Base-by-base conservation (phyloP, 2,113 vertebrate species). In the Thryonomys swinderianus region DNA sequence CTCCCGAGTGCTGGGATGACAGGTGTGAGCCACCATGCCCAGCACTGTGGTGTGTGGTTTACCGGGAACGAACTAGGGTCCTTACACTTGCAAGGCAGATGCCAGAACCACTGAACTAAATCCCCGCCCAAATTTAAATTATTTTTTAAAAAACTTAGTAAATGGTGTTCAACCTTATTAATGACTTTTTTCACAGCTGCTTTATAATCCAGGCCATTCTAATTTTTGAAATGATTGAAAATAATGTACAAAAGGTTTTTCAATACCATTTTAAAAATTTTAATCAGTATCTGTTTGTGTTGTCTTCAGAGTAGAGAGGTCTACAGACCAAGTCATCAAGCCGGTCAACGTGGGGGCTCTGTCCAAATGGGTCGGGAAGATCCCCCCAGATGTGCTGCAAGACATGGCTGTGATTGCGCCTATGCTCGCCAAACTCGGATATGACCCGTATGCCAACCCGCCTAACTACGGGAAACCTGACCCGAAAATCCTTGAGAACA, bases 361-460 rank as follows among this genome's bases (percentile, higher is more conserved):
- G 85, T 99, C 99, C 11, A 99, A 99, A 97, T 99, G 99, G 99
- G 99, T 99, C 55, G 99, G 99, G 81, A 99, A 99, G 98, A 99
- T 99, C 82, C 99, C 99, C 0, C 92, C 98, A 1, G 99, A 99
- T 34, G 99, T 99, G 42, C 98, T 99, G 96, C 99, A 99, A 88
- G 99, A 99, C 95, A 99, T 99, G 99, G 98, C 99, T 0, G 98
- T 98, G 95, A 99, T 99, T 16, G 99, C 99, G 21, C 99, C 99
- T 81, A 99, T 99, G 99, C 98, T 99, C 21, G 99, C 99, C 86
- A 98, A 99, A 5, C 98, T 99, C 53, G 99, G 99, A 73, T 99
- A 99, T 0, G 99, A 99, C 95, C 99, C 99, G 0, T 99, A 99
- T 3, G 99, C 99, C 97, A 99, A 99, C 84, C 99, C 99, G 0